phyloP scores from a whole-genome alignment of 2,797 vertebrate species.

The Darevskia mixta region DNA sequence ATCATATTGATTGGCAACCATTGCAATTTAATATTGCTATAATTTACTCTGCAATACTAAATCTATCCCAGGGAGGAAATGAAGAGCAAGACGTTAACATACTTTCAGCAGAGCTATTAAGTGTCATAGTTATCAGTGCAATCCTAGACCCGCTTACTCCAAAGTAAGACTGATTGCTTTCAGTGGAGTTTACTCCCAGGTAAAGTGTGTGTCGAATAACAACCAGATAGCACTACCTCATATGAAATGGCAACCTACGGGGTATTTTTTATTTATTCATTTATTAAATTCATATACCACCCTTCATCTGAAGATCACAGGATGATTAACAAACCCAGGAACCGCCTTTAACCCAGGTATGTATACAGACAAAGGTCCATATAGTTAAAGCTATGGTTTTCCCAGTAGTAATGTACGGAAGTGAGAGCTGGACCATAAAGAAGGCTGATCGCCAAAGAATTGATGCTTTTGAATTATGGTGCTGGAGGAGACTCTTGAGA shows the following conservation, averaged over 20 bases:
- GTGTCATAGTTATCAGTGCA: not conserved
- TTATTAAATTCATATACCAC: too few relatives aligned
- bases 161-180: not conserved
- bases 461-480: too few relatives aligned
- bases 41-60: constrained; percentile 7
- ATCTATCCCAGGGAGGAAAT: not conserved
- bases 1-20: not conserved
- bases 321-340: not conserved
- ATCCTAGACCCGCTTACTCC: not conserved
- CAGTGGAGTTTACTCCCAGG: not conserved
- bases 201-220: not conserved
- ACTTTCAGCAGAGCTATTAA: not conserved
- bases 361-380: not conserved
- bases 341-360: not conserved
- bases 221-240: not conserved
- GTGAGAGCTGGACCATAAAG: too few relatives aligned
- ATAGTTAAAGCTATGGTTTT: too few relatives aligned
- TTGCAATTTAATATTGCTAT: constrained; percentile 13
- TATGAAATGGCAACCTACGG: not conserved
- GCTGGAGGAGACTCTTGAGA: too few relatives aligned
- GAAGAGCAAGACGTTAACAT: constrained; percentile 26
- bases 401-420: too few relatives aligned
- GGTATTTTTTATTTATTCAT: too few relatives aligned
- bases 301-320: too few relatives aligned
- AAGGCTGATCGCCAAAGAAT: too few relatives aligned